Base-by-base conservation (phyloP, 2,797 vertebrate species). In the Notolepis coatsorum region DNA sequence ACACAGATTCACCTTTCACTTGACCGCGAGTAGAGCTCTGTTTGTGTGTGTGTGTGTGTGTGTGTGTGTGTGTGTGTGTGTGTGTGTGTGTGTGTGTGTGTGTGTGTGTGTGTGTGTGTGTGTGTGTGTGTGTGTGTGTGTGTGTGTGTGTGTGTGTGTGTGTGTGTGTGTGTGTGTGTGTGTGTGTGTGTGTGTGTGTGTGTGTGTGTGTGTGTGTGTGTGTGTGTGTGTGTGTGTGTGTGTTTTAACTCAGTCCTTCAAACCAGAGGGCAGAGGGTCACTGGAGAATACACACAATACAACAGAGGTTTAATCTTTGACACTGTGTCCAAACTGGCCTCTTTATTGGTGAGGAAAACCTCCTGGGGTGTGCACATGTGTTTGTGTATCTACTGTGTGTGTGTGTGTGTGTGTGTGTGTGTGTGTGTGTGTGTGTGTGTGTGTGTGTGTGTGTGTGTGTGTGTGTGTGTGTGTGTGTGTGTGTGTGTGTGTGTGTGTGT, bases 1-100 rank as follows among this genome's bases (percentile, higher is more conserved):
- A 92, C 88, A 91, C 87, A 92, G 82, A 90, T 89, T 81, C 86
- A 88, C 87, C 86, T 90, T 93, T 91, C 89, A 88, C 89, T 90
- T 93, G 91, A 91, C 91, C 90, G 86, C 85, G 81, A 79, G 79
- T 72, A 80, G 81, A 86, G 81, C 68, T 65, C 39, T 69, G 48
- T 68, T 58, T 30, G 74, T 53, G 69, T 31, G 67, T 21, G 66
- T 25, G 65, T 48, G 61, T 53, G 70, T 33, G 61, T 35, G 70
- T 41, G 58, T 49, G 57, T 23, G 38, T 27, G 58, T 55, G 31
- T 37, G 50, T 23, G 31, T 18, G 25, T 48, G 35, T 52, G 12
- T 28, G 51, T 28, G 49, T 31, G 31, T 24, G 48, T 23, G 28
- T 52, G 31, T 23, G 30, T 52, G 15, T 20, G 49, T 51, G 30